These are phyloP conservation scores for Drymonia ruficornis DNA, from an alignment of 2,888 invertebrate species.

Conservation along the genomic window DNA sequence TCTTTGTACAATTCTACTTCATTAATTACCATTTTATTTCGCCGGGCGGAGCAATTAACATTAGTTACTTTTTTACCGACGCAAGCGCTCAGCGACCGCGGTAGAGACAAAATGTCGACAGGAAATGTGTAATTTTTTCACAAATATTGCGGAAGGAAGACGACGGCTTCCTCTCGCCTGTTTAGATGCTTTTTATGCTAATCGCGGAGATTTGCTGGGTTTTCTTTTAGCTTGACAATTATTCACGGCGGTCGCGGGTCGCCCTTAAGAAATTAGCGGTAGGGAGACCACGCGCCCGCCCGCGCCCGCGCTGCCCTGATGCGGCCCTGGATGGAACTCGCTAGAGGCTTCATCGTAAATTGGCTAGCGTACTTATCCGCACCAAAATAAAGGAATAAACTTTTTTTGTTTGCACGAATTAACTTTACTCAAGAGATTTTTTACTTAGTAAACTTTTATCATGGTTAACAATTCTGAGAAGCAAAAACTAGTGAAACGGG, in stretches of 20 bases:
- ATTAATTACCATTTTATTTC: conserved; percentile 75
- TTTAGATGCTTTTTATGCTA: conserved; percentile 84
- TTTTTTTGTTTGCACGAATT: conserved; percentile 9
- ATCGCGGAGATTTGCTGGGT: conserved; percentile 77
- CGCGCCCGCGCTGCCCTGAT: conserved; percentile 11
- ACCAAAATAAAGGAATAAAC: conserved; percentile 14
- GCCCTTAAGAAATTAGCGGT: conserved; percentile 69
- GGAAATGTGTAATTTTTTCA: conserved; percentile 82
- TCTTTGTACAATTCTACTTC: conserved; percentile 65
- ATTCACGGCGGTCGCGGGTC: conserved; percentile 65
- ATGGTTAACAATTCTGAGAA: no score
- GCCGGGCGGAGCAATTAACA: conserved; percentile 71
- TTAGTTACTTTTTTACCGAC: conserved; percentile 68
- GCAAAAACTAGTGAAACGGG: no score
- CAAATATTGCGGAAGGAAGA: conserved; percentile 83
- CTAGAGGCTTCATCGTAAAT: conserved; percentile 17
- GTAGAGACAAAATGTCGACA: conserved; percentile 73
- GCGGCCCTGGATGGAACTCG: conserved; percentile 5
- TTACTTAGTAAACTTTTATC: no score
- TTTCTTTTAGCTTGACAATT: conserved; percentile 78
- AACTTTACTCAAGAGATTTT: no score
- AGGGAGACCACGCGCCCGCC: conserved; percentile 30
- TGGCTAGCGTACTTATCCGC: conserved; percentile 14
- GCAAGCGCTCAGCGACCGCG: conserved; percentile 55
- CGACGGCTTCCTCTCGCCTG: conserved; percentile 75